Evolutionary conservation across 2,888 invertebrate species (phyloP), one percentile per base, ranked within the genome.

Genomic region (Macaria liturata): DNA sequence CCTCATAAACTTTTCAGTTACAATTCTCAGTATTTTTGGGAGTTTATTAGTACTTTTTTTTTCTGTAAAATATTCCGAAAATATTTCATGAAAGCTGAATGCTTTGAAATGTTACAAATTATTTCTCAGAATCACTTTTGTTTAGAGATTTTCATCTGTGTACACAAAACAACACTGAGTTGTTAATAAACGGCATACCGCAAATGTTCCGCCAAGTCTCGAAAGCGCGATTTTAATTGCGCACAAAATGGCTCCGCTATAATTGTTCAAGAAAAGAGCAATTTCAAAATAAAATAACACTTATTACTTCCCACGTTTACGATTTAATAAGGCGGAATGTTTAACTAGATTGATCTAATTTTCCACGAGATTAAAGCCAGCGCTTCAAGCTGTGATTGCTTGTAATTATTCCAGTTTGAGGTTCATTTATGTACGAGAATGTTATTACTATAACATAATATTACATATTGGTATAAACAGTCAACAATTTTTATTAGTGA

Each of bases 221-320:
- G 34, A 37, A 37, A 37, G 5, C 34, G 34, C 34, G 20, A 20
- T 80, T 82, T 85, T 85, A 85, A 86, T 86, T 85, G 78, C 74
- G 65, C 71, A 71, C 75, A 72, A 81, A 85, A 84, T 83, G 81
- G 76, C 73, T 64, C 61, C 67, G 76, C 71, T 70, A 70, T 75
- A 80, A 79, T 76, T 75, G 71, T 77, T 76, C 67, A 69, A 69
- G 67, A 66, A 68, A 63, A 71, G 69, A 64, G 69, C 70, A 71
- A 72, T 72, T 74, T 67, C 62, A 64, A 64, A 65, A 68, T 70
- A 68, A 65, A 68, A 68, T 72, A 72, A 73, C 74, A 74, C 46
- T 66, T 70, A 66, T 72, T 69, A 69, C 61, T 71, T 78, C 67
- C 70, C 66, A 64, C 68, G 68, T 65, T 67, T 70, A 70, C 69